phyloP scores from a whole-genome alignment of 2,888 invertebrate genomes.

The Sussaba pulchella region DNA sequence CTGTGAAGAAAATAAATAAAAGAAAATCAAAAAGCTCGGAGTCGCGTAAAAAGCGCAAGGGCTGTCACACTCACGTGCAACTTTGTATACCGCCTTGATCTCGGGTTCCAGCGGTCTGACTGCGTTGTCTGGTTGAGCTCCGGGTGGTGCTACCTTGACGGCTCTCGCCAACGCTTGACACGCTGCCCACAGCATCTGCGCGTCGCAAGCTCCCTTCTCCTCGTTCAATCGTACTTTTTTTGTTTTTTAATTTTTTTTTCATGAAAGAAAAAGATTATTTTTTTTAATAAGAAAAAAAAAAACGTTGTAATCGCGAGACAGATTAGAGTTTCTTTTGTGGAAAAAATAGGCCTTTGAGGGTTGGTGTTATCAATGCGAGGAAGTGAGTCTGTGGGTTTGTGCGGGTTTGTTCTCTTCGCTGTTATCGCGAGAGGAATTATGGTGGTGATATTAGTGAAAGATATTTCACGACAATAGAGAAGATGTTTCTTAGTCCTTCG shows the following conservation, averaged over 20 bases:
- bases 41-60: conserved; percentile 11
- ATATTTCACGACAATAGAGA: too few species aligned
- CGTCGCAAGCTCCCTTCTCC: conserved; percentile 91
- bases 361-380: conserved; percentile 47
- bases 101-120: conserved; percentile 88
- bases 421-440: conserved; percentile 24
- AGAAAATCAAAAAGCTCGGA: conserved; percentile 13
- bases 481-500: too few species aligned
- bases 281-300: conserved; percentile 16
- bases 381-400: too few species aligned
- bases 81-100: conserved; percentile 90
- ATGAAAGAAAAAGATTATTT: conserved; percentile 66
- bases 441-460: too few species aligned
- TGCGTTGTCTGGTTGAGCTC: conserved; percentile 86
- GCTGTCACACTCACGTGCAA: conserved; percentile 87
- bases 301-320: conserved; percentile 38
- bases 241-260: conserved; percentile 33
- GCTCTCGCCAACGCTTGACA: conserved; percentile 94
- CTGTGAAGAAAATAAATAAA: conserved; percentile 28
- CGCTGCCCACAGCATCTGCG: conserved; percentile 97
- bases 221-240: conserved; percentile 89
- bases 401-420: too few species aligned
- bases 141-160: conserved; percentile 88
- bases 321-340: conserved; percentile 55
- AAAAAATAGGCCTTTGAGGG: conserved; percentile 41